Evolutionary conservation across 2,113 vertebrate species (phyloP), one percentile per base, ranked within the genome.

Genomic region (Epinephelus moara): DNA sequence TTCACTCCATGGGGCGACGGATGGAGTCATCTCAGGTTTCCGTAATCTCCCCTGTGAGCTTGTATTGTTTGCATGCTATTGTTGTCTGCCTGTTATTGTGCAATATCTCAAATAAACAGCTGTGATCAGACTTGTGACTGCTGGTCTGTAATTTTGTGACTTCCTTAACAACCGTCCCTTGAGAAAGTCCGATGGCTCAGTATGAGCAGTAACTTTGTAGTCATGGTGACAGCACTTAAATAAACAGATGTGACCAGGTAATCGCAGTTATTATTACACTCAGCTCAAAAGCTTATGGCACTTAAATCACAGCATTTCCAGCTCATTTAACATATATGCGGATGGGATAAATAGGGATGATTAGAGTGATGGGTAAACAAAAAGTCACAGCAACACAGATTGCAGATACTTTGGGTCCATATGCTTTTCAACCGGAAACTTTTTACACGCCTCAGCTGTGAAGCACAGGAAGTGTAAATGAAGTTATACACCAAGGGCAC

Each of bases 161-260:
- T 85, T 87, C 83, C 57, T 57, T 45, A 47, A 21, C 73, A 83
- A 80, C 60, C 37, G 40, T 11, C 59, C 49, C 25, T 56, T 18
- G 52, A 74, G 19, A 74, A 57, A 69, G 23, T 85, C 40, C 42
- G 70, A 83, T 80, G 77, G 53, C 59, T 74, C 47, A 62, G 42
- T 19, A 27, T 82, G 60, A 61, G 30, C 30, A 50, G 13, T 57
- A 62, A 67, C 3, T 73, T 11, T 66, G 77, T 73, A 25, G 89
- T 87, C 75, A 91, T 91, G 82, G 82, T 55, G 85, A 84, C 70
- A 50, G 55, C 47, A 23, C 14, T 74, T 37, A 63, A 49, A 73
- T 57, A 74, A 79, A 75, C 59, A 62, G 42, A 63, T 59, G 17
- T 80, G 80, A 84, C 68, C n/a, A 62, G 30, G 30, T 82, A 27